Evolutionary conservation across 2,113 vertebrate species (phyloP).

Genomic region (Embiotoca jacksoni): DNA sequence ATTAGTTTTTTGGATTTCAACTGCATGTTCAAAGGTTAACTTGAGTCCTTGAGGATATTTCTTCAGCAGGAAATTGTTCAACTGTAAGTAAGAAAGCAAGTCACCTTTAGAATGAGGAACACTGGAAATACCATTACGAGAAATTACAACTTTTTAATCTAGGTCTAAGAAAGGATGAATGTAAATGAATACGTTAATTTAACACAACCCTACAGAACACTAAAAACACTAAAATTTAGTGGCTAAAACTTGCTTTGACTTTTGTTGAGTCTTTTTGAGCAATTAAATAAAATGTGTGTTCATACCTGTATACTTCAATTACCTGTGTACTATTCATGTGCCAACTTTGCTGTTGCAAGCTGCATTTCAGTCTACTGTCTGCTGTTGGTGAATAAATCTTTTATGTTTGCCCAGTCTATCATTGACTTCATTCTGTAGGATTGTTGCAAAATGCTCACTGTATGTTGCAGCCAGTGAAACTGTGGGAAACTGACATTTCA

Average conservation of each 20-base stretch:
- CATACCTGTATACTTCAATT: too few relatives aligned
- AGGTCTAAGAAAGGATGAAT: neutral
- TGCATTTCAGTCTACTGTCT: neutral
- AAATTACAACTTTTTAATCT: neutral
- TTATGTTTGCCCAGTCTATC: neutral
- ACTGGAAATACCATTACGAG: neutral
- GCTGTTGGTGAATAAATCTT: neutral
- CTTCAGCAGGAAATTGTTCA: neutral
- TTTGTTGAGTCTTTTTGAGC: too few relatives aligned
- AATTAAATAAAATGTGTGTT: too few relatives aligned
- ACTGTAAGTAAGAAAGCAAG: neutral
- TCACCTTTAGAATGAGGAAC: too few relatives aligned
- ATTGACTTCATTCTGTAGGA: constrained; percentile 19
- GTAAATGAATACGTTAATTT: neutral
- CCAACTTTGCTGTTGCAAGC: neutral
- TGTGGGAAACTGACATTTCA: constrained; percentile 27
- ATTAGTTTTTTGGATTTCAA: neutral
- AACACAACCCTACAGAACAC: too few relatives aligned
- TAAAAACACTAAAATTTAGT: too few relatives aligned
- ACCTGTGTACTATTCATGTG: too few relatives aligned
- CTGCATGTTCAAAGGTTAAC: neutral
- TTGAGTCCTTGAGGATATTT: neutral
- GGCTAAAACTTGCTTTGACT: too few relatives aligned
- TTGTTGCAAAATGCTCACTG: constrained; percentile 7
- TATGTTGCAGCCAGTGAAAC: constrained; percentile 2